Evolutionary conservation across 2,888 invertebrate species (phyloP).

Genomic region (Caenorhabditis wallacei): DNA sequence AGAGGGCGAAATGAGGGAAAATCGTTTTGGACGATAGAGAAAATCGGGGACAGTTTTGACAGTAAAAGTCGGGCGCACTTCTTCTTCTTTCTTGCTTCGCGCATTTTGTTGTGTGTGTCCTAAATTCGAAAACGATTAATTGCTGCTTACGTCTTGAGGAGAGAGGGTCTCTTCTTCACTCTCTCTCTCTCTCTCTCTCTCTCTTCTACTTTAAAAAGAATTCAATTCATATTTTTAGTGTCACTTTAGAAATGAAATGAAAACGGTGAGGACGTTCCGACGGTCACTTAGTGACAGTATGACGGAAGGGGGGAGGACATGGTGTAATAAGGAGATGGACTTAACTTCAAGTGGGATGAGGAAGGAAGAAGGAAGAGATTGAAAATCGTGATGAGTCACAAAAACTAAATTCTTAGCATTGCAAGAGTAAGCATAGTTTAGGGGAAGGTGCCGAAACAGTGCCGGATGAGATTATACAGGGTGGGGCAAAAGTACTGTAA

Average conservation of each 20-base stretch:
- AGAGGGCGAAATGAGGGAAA: constrained; percentile 26
- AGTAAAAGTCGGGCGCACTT: constrained; percentile 62
- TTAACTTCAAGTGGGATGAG: constrained; percentile 15
- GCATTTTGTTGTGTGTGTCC: constrained; percentile 62
- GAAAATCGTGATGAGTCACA: background rate
- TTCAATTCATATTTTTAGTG: constrained; percentile 58
- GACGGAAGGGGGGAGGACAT: constrained; percentile 6
- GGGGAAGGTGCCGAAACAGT: too few species aligned
- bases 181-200: constrained; percentile 18
- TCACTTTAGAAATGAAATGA: constrained; percentile 27
- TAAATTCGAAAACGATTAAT: constrained; percentile 64
- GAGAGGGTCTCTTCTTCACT: constrained; percentile 1
- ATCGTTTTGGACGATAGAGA: background rate
- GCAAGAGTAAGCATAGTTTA: too few species aligned
- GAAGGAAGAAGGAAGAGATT: constrained; percentile 8
- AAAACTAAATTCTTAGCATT: background rate
- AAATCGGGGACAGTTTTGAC: constrained; percentile 62
- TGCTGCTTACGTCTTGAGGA: constrained; percentile 64
- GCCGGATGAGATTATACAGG: too few species aligned
- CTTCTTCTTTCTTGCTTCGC: constrained; percentile 24
- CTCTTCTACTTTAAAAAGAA: constrained; percentile 15
- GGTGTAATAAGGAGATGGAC: constrained; percentile 28
- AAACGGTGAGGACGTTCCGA: constrained; percentile 22
- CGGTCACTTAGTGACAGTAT: constrained; percentile 21
- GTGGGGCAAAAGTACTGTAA: too few species aligned